Base-by-base conservation (phyloP, 2,113 vertebrate species). In the Paramisgurnus dabryanus region DNA sequence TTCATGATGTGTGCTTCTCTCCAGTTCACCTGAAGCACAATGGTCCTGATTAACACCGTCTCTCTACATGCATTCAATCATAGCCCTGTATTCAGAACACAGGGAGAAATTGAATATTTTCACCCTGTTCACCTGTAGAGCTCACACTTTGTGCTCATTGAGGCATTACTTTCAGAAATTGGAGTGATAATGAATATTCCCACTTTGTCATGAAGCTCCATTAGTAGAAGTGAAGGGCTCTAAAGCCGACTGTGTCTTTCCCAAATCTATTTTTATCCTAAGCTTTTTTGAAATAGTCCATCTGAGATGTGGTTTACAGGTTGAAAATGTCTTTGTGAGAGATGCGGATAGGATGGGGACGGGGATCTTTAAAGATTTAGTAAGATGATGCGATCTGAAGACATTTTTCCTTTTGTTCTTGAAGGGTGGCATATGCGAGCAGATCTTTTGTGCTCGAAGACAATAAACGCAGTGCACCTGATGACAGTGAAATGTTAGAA, bases 301-400 rank as follows among this genome's bases (percentile, higher is more conserved):
- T 58, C 67, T 53, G 9, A 63, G 68, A 67, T 40, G 63, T 7
- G 15, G 75, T 15, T 40, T 66, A 53, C 66, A 67, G 64, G 66
- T 75, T 70, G 57, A 69, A 76, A 60, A 43, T 64, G n/a, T 15
- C 78, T 76, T 9, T 66, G 40, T 49, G 34, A 61, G 74, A 73
- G 73, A 84, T 77, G 82, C 67, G 53, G 71, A 64, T 75, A 58
- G 60, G 68, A 76, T 65, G 67, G 67, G 22, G 39, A 65, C 27
- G 63, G 9, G 18, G 61, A 40, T 80, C 73, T 66, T 76, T 53
- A 80, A 83, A 80, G 78, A 68, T 84, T 81, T 60, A 80, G 7
- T 55, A 9, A 80, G 76, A 66, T 27, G 68, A 70, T 77, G 58
- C 6, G 55, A 76, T 80, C 78, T 58, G 34, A 73, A 68, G 11